phyloP scores from a whole-genome alignment of 2,888 invertebrate species.

The Andricus quercusramuli region DNA sequence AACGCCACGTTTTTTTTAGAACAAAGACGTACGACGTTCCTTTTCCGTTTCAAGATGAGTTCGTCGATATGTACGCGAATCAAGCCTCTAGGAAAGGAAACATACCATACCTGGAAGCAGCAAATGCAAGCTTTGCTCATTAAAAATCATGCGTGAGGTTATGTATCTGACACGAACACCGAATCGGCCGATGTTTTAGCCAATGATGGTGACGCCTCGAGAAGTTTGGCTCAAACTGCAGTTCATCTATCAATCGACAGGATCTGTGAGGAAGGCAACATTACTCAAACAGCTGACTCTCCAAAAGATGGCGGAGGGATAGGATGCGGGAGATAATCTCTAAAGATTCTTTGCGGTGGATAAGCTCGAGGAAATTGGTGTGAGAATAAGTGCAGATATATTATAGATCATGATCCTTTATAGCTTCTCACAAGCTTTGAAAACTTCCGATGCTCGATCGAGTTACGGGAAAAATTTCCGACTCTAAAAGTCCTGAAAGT shows the following conservation, averaged over 20 bases:
- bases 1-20: not conserved
- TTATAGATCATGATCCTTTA: not conserved
- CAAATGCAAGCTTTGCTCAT: no score
- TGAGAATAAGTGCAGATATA: not conserved
- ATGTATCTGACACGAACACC: not conserved
- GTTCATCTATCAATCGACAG: not conserved
- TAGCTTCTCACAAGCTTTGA: not conserved
- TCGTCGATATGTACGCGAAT: not conserved
- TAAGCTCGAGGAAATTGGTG: not conserved
- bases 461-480: not conserved
- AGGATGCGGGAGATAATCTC: no score
- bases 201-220: not conserved
- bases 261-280: no score
- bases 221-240: no score
- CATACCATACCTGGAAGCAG: not conserved
- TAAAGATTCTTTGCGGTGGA: no score
- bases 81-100: not conserved
- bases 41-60: not conserved
- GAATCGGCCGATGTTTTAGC: not conserved
- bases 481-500: not conserved
- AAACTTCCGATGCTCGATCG: not conserved
- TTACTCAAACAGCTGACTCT: no score
- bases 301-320: no score
- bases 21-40: not conserved
- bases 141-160: no score